A percentile compares a stretch with the other conserved stretches of the same genome.
These are phyloP conservation scores for Anagrus nilaparvatae DNA, from an alignment of 1,140 invertebrate genomes.

Conservation along the genomic window DNA sequence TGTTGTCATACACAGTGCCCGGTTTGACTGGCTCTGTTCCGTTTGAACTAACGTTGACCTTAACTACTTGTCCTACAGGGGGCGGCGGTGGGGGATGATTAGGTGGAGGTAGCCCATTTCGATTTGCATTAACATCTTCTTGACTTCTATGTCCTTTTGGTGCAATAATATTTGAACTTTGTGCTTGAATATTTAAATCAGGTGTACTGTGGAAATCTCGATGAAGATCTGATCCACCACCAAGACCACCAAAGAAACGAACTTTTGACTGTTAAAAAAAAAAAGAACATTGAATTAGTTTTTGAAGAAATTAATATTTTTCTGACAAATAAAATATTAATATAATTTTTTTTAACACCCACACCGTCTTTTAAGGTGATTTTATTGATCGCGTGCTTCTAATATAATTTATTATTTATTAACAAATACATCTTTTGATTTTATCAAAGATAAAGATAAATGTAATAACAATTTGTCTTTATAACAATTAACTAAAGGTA, in stretches of 20 bases:
- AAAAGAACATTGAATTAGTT: neutral
- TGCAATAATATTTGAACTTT: conserved; percentile 33
- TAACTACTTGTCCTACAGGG: conserved; percentile 61
- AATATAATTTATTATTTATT: no score
- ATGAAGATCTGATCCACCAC: conserved; percentile 53
- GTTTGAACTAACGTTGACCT: conserved; percentile 47
- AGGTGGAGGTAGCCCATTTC: conserved; percentile 53
- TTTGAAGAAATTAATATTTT: no score
- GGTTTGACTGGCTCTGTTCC: conserved; percentile 37
- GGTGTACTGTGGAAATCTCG: conserved; percentile 83
- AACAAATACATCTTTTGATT: no score
- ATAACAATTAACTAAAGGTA: no score
- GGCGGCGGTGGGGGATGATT: conserved; percentile 61
- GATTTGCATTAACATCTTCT: conserved; percentile 58
- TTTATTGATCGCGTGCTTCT: no score
- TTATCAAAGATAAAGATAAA: no score
- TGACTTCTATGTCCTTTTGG: conserved; percentile 60
- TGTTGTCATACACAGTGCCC: conserved; percentile 39
- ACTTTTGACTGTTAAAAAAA: conserved; percentile 38
- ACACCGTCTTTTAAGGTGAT: no score
- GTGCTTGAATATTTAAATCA: conserved; percentile 53
- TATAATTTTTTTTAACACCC: no score
- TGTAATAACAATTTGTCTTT: no score
- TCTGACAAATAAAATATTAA: no score
- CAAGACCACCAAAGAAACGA: conserved; percentile 45